Conservation (phyloP, 2,797 vertebrate genomes). For the Notamacropus eugenii region DNA sequence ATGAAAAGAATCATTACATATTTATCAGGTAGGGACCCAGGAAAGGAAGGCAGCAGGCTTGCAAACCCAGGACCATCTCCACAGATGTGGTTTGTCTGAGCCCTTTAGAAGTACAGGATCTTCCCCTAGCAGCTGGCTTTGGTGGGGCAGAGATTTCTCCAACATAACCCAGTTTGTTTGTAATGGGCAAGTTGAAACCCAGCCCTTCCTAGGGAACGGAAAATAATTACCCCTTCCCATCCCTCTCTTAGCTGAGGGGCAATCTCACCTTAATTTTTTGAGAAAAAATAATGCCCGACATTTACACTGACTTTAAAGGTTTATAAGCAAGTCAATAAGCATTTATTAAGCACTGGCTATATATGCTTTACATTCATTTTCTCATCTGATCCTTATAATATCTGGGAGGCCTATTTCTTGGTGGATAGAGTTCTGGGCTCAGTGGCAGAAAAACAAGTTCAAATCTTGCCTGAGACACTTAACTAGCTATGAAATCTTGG, state of each 20-base stretch:
- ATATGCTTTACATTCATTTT: not conserved
- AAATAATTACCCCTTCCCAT: too few species aligned
- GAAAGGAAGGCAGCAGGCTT: rapidly evolving
- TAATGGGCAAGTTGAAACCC: not conserved
- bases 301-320: not conserved
- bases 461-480: not conserved
- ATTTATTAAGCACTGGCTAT: not conserved
- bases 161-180: not conserved
- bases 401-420: not conserved
- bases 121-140: not conserved
- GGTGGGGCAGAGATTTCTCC: not conserved
- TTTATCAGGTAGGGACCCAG: not conserved
- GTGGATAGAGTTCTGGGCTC: too few species aligned
- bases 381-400: not conserved
- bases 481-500: too few species aligned
- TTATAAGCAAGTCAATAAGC: not conserved
- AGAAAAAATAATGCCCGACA: not conserved
- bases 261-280: not conserved
- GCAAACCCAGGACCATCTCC: not conserved
- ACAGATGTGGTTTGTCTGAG: not conserved
- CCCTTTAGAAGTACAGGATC: not conserved
- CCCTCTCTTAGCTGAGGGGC: not conserved
- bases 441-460: not conserved
- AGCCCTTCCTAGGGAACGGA: not conserved
- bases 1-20: not conserved